Conservation (phyloP, 1,140 invertebrate species). For the Drosophila kanapiae region DNA sequence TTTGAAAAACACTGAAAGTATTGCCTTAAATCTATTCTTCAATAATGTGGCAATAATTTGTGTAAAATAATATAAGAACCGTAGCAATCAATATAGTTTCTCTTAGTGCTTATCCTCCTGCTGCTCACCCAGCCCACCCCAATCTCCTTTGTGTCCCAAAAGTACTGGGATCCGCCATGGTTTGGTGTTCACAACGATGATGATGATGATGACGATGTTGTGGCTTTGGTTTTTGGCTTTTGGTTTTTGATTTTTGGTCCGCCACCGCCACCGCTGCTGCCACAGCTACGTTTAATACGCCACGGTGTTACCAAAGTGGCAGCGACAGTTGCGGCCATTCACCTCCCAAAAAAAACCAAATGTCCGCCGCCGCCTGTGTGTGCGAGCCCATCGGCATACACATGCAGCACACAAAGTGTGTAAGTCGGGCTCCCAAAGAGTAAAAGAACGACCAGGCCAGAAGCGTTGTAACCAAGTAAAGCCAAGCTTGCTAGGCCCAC, state of each 20-base stretch:
- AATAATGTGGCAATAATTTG: too few species aligned
- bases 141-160: slow-evolving; percentile 56
- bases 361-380: slow-evolving; percentile 44
- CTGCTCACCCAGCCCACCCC: slow-evolving; percentile 4
- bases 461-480: slow-evolving; percentile 64
- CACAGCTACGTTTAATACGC: slow-evolving; percentile 78
- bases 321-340: slow-evolving; percentile 83
- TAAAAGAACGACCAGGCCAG: slow-evolving; percentile 20
- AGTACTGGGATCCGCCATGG: slow-evolving; percentile 48
- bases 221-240: slow-evolving; percentile 65
- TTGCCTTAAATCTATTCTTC: rapidly evolving
- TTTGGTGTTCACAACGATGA: slow-evolving; percentile 49
- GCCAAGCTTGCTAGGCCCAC: slow-evolving; percentile 55
- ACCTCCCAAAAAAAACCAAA: slow-evolving; percentile 75
- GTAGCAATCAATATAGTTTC: slow-evolving; percentile 1
- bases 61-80: too few species aligned
- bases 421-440: slow-evolving; percentile 34
- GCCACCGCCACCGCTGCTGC: slow-evolving; percentile 28
- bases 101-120: slow-evolving; percentile 4
- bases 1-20: too few species aligned
- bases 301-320: slow-evolving; percentile 81
- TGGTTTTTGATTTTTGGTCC: slow-evolving; percentile 48
- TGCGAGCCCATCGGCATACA: slow-evolving; percentile 33
- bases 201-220: slow-evolving; percentile 72
- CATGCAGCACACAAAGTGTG: slow-evolving; percentile 55